Conservation (phyloP, 2,888 invertebrate genomes). For the Cheiracanthium punctorium region DNA sequence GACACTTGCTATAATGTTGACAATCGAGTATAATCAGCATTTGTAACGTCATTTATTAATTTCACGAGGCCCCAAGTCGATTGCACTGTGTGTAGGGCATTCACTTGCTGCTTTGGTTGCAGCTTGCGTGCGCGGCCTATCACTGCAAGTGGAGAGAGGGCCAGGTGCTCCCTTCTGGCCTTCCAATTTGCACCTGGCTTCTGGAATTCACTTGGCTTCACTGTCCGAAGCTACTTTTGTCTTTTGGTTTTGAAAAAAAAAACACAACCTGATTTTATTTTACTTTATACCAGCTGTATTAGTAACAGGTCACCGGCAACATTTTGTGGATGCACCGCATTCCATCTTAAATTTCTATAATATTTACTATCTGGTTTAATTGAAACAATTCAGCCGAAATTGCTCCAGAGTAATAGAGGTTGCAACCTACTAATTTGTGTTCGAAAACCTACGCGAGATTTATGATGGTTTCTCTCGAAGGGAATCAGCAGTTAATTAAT, state of each 20-base stretch:
- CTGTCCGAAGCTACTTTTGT: slow-evolving; percentile 34
- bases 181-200: slow-evolving; percentile 63
- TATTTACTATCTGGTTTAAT: background rate
- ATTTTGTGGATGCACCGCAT: slow-evolving; percentile 12
- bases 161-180: slow-evolving; percentile 54
- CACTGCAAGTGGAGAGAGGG: slow-evolving; percentile 57
- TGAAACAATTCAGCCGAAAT: background rate
- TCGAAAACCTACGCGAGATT: too few species aligned
- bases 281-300: slow-evolving; percentile 58
- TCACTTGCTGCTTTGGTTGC: slow-evolving; percentile 50
- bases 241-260: slow-evolving; percentile 22
- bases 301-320: slow-evolving; percentile 9
- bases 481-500: too few species aligned
- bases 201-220: slow-evolving; percentile 49
- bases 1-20: slow-evolving; percentile 32
- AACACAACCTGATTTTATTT: slow-evolving; percentile 66
- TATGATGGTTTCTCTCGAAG: too few species aligned
- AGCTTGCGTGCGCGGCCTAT: slow-evolving; percentile 52
- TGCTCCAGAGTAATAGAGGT: too few species aligned
- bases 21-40: slow-evolving; percentile 21
- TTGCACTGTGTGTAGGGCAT: slow-evolving; percentile 47
- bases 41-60: slow-evolving; percentile 43
- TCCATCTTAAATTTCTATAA: slow-evolving; percentile 6
- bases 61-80: slow-evolving; percentile 18
- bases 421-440: too few species aligned